Percentiles rank a stretch among this genome's conserved stretches.
Conservation (phyloP, 1,140 invertebrate genomes). For the Adelges cooleyi region DNA sequence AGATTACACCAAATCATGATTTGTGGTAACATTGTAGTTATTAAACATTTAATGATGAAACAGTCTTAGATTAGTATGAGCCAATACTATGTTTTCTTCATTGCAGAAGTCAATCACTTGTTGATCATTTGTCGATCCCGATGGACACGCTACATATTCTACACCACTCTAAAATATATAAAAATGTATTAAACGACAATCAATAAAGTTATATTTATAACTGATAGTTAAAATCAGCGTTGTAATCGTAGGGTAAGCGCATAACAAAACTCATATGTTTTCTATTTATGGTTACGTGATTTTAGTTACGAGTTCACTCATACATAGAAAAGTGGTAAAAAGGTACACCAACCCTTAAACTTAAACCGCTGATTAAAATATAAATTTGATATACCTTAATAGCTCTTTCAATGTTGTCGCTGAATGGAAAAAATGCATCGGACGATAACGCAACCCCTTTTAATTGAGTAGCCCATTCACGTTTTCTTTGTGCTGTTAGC, state of each 20-base stretch:
- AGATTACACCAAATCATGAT: too few species aligned
- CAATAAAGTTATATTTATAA: too few species aligned
- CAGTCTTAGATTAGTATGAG: conserved; percentile 81
- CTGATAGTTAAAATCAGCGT: too few species aligned
- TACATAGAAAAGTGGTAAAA: too few species aligned
- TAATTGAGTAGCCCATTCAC: conserved; percentile 67
- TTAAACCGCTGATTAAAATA: conserved; percentile 72
- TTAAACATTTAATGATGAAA: conserved; percentile 87
- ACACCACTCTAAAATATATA: conserved; percentile 74
- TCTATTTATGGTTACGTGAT: too few species aligned
- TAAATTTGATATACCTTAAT: conserved; percentile 52
- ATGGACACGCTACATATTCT: conserved; percentile 79
- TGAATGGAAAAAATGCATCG: conserved; percentile 97
- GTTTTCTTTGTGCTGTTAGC: conserved; percentile 54
- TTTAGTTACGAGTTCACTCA: too few species aligned
- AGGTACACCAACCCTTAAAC: too few species aligned
- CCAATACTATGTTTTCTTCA: conserved; percentile 75
- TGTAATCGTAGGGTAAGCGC: too few species aligned
- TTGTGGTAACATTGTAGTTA: too few species aligned
- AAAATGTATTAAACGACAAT: conserved; percentile 4
- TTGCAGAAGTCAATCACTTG: conserved; percentile 86
- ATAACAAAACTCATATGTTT: too few species aligned
- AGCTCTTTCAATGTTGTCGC: conserved; percentile 94
- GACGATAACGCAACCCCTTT: conserved; percentile 86
- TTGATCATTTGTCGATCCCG: conserved; percentile 85